Conservation (phyloP, 2,888 invertebrate species). For the Eustalomyia histrio region DNA sequence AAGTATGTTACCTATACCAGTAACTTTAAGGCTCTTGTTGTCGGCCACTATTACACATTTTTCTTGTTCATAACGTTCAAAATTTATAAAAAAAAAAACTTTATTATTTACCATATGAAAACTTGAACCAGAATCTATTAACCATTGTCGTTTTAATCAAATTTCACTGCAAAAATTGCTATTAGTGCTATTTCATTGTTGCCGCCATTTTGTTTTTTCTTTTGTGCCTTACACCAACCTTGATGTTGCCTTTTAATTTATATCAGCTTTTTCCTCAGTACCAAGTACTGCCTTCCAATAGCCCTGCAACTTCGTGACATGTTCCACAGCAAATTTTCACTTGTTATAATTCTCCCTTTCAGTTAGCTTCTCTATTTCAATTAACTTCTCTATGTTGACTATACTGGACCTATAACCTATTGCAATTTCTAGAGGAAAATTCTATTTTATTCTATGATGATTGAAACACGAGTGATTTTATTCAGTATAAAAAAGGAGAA, state of each 20-base stretch:
- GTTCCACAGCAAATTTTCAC: constrained; percentile 43
- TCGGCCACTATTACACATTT: no score
- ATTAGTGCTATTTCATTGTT: not conserved
- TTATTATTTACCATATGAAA: constrained; percentile 4
- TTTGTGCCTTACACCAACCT: not conserved
- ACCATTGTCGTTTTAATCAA: not conserved
- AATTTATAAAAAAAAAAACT: no score
- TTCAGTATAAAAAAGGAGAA: no score
- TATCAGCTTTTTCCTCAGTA: constrained; percentile 8
- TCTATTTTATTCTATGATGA: no score
- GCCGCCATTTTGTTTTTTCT: no score
- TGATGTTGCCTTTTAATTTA: no score
- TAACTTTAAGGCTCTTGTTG: no score
- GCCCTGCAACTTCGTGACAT: constrained; percentile 34
- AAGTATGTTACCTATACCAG: constrained; percentile 19
- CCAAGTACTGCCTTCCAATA: no score
- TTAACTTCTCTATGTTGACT: no score
- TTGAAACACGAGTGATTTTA: no score
- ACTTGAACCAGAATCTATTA: constrained; percentile 21
- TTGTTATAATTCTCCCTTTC: constrained; percentile 34
- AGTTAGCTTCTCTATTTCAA: constrained; percentile 17
- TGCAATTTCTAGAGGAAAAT: no score
- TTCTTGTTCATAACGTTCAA: not conserved
- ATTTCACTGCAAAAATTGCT: constrained; percentile 3
- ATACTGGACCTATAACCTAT: no score